phyloP scores from a whole-genome alignment of 2,113 vertebrate genomes.

The Cochlearius cochlearius region DNA sequence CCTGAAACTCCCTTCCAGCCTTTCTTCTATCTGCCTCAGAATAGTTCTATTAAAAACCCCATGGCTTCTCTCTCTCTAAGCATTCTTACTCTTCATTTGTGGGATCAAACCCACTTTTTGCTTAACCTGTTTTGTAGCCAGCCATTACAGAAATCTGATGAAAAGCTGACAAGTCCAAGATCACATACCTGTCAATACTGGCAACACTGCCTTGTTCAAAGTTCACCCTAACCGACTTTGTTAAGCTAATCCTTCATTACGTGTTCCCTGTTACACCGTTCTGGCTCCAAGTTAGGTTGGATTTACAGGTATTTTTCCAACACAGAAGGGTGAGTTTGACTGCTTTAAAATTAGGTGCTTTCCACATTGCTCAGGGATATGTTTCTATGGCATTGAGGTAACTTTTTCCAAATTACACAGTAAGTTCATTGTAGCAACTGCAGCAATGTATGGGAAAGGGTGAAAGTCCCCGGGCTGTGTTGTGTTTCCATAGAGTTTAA shows the following conservation, averaged over 20 bases:
- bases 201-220: not conserved
- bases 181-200: not conserved
- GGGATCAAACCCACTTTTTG: not conserved
- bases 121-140: not conserved
- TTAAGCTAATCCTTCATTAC: not conserved
- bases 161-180: not conserved
- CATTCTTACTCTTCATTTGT: not conserved
- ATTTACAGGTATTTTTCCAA: not conserved
- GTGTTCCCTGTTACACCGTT: not conserved
- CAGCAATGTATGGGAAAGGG: not conserved
- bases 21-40: not conserved
- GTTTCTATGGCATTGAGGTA: not conserved
- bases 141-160: not conserved
- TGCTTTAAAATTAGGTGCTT: not conserved
- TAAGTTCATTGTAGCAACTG: not conserved
- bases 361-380: not conserved
- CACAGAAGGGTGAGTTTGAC: not conserved
- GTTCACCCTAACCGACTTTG: not conserved
- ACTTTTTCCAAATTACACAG: not conserved
- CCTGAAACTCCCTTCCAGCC: not conserved
- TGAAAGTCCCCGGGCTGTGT: not conserved
- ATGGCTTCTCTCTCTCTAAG: not conserved
- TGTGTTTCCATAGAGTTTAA: conserved; percentile 30
- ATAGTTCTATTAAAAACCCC: not conserved
- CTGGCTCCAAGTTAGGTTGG: not conserved